Conservation (phyloP, 2,888 invertebrate genomes). For the Euzetes globulus region DNA sequence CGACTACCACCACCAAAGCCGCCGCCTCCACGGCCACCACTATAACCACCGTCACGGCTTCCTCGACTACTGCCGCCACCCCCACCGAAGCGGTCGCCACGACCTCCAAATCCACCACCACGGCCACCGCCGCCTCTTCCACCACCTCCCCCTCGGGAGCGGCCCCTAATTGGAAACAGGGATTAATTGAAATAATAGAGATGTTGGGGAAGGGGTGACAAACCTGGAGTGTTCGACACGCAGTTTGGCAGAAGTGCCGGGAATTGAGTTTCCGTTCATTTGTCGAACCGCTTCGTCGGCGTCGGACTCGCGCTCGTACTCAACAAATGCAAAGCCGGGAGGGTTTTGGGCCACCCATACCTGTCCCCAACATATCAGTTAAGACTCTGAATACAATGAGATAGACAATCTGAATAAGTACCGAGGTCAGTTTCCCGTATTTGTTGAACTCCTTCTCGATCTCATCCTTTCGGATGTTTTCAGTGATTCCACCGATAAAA, state of each 20-base stretch:
- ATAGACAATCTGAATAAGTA: too few relatives aligned
- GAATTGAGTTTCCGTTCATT: slow-evolving; percentile 53
- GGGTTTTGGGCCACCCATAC: slow-evolving; percentile 92
- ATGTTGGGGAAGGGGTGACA: slow-evolving; percentile 32
- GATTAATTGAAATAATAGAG: too few relatives aligned
- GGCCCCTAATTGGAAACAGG: slow-evolving; percentile 38
- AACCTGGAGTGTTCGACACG: slow-evolving; percentile 74
- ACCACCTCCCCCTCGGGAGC: slow-evolving; percentile 53
- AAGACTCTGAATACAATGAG: too few relatives aligned
- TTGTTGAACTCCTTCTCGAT: slow-evolving; percentile 82
- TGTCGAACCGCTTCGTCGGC: slow-evolving; percentile 75
- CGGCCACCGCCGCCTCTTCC: slow-evolving; percentile 56
- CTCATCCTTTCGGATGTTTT: slow-evolving; percentile 78
- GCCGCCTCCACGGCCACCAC: slow-evolving; percentile 14
- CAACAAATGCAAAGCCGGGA: slow-evolving; percentile 83
- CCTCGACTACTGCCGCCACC: slow-evolving; percentile 50
- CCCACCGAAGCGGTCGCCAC: slow-evolving; percentile 51
- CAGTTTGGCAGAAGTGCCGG: slow-evolving; percentile 65
- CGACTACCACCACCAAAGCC: slow-evolving; percentile 20
- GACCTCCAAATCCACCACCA: slow-evolving; percentile 44
- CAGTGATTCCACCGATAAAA: slow-evolving; percentile 66
- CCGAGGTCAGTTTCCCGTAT: slow-evolving; percentile 82
- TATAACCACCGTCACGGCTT: slow-evolving; percentile 44
- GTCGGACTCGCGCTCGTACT: slow-evolving; percentile 78
- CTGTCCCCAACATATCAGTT: too few relatives aligned